Evolutionary conservation across 2,888 invertebrate species (phyloP).

Genomic region (Diloba caeruleocephala): DNA sequence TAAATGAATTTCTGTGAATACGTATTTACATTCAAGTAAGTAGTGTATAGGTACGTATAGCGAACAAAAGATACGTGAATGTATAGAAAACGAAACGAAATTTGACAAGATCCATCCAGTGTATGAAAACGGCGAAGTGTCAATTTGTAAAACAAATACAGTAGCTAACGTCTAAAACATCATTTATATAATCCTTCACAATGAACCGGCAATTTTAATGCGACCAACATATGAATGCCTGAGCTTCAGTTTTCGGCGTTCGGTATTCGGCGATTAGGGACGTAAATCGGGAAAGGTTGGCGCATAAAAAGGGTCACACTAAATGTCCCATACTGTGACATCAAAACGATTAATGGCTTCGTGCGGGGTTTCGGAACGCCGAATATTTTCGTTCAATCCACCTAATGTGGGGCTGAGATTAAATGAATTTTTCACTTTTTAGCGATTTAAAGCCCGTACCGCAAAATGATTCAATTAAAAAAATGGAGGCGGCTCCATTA

Average conservation of each 20-base stretch:
- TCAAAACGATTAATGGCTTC: constrained; percentile 86
- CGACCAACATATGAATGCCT: constrained; percentile 65
- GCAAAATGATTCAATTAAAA: constrained; percentile 58
- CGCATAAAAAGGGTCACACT: constrained; percentile 87
- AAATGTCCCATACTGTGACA: constrained; percentile 88
- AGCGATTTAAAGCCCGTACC: constrained; percentile 33
- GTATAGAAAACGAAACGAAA: constrained; percentile 17
- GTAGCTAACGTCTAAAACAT: constrained; percentile 56
- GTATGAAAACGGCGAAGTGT: constrained; percentile 17
- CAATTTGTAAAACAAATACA: constrained; percentile 43
- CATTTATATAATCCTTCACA: constrained; percentile 58
- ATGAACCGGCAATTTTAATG: constrained; percentile 64
- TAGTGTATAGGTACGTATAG: constrained; percentile 17
- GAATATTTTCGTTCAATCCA: constrained; percentile 83
- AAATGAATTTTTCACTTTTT: constrained; percentile 73
- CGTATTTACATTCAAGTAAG: constrained; percentile 35
- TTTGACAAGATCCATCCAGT: constrained; percentile 10
- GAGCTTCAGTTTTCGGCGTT: constrained; percentile 72
- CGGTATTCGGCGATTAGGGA: constrained; percentile 78
- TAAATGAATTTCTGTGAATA: constrained; percentile 39
- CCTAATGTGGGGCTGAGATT: constrained; percentile 75
- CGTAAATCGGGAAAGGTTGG: constrained; percentile 75
- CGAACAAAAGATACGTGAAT: constrained; percentile 34
- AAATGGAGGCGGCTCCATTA: constrained; percentile 48
- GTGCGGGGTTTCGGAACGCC: constrained; percentile 74